Percentiles rank a stretch among this genome's conserved stretches.
These are phyloP conservation scores for Scortum barcoo DNA, from an alignment of 2,113 vertebrate genomes.

Conservation along the genomic window DNA sequence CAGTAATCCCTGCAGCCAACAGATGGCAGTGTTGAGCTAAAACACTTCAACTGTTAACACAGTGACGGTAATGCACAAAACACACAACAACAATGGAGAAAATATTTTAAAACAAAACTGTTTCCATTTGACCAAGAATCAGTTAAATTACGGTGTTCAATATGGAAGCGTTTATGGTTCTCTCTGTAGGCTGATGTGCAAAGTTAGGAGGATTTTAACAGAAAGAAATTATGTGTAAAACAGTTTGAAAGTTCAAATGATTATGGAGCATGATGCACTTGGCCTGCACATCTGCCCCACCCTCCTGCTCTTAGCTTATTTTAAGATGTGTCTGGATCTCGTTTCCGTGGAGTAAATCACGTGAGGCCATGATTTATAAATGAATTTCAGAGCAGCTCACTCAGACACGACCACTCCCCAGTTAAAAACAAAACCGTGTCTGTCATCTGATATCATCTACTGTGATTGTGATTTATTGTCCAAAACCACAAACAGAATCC, in stretches of 20 bases:
- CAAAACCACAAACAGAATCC: background rate
- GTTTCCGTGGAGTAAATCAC: background rate
- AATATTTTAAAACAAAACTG: background rate
- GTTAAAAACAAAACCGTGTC: background rate
- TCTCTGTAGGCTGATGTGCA: background rate
- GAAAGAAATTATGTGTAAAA: background rate
- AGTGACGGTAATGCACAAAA: background rate
- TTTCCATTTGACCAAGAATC: background rate
- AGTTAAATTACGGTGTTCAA: background rate
- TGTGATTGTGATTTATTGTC: background rate
- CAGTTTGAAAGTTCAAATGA: background rate
- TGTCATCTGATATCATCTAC: background rate
- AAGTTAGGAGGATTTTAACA: background rate
- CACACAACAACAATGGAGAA: background rate
- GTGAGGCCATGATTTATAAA: background rate
- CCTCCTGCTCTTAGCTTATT: background rate
- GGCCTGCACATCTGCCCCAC: background rate
- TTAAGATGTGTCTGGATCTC: background rate
- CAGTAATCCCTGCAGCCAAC: slow-evolving; percentile 20
- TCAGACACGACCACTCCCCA: slow-evolving; percentile 1
- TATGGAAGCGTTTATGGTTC: background rate
- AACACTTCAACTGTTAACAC: background rate
- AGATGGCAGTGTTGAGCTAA: slow-evolving; percentile 63
- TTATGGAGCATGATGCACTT: background rate
- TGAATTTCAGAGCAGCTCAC: background rate